Percentiles rank a stretch among this genome's conserved stretches.
These are phyloP conservation scores for Hemichromis elongatus DNA, from an alignment of 2,113 vertebrate genomes.

Conservation along the genomic window DNA sequence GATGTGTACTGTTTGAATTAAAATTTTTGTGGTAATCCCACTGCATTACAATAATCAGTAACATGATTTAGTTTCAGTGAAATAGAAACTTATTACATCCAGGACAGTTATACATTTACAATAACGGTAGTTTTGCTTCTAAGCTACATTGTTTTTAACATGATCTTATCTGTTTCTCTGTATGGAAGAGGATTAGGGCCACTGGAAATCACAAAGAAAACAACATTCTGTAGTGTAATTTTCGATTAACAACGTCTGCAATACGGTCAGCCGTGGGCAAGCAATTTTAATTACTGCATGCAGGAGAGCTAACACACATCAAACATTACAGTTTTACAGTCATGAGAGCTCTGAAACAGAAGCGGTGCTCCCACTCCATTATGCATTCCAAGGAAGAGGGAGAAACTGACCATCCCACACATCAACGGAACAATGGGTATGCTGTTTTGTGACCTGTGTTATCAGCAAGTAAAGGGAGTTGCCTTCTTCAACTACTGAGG, in stretches of 20 bases:
- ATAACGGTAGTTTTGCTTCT: background rate
- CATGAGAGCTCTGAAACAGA: background rate
- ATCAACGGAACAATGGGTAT: no score
- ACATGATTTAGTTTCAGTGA: background rate
- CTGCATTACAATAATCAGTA: background rate
- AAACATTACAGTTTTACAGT: background rate
- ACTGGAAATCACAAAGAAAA: background rate
- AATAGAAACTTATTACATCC: background rate
- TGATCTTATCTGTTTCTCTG: background rate
- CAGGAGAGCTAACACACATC: background rate
- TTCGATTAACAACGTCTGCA: background rate
- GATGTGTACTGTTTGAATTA: no score
- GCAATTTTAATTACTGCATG: background rate
- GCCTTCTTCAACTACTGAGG: background rate
- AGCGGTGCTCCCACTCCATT: background rate
- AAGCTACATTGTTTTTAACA: background rate
- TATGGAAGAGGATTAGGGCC: background rate
- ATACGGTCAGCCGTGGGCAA: background rate
- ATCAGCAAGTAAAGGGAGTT: background rate
- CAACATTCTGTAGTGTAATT: background rate
- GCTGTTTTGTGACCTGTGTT: background rate
- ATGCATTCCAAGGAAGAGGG: background rate
- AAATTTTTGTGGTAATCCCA: no score
- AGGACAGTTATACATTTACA: background rate
- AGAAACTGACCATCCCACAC: accelerated